Evolutionary conservation across 2,888 invertebrate species (phyloP).

Genomic region (Hyles lineata): DNA sequence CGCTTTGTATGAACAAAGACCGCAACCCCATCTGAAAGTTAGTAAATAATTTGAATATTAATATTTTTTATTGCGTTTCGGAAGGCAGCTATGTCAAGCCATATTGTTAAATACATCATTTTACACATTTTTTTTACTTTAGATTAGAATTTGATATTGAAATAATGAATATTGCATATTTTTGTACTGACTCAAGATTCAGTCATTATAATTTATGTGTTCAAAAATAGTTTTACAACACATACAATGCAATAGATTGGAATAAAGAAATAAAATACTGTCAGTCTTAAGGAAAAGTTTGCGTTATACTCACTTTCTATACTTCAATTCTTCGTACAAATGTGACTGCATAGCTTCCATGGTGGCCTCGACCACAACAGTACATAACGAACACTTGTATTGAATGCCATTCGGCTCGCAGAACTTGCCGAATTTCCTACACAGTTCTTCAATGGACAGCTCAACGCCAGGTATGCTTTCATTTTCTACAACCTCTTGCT

Average conservation of each 20-base stretch:
- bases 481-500: constrained; percentile 58
- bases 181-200: too few relatives aligned
- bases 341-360: constrained; percentile 87
- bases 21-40: constrained; percentile 84
- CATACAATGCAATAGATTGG: too few relatives aligned
- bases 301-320: constrained; percentile 83
- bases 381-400: constrained; percentile 87
- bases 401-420: constrained; percentile 82
- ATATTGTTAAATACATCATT: too few relatives aligned
- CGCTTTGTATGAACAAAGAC: constrained; percentile 83
- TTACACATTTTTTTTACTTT: too few relatives aligned
- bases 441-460: constrained; percentile 60
- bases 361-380: constrained; percentile 82
- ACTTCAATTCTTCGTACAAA: constrained; percentile 87
- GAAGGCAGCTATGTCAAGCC: too few relatives aligned
- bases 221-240: too few relatives aligned
- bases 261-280: neutral
- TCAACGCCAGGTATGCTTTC: constrained; percentile 41
- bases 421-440: constrained; percentile 63
- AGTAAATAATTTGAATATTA: constrained; percentile 29
- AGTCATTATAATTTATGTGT: too few relatives aligned
- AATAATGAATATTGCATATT: too few relatives aligned
- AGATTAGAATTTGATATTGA: too few relatives aligned
- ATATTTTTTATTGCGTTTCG: neutral
- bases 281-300: neutral